Percentiles rank a stretch among this genome's conserved stretches.
phyloP scores from a whole-genome alignment of 2,113 vertebrate genomes.

The Chaetodon auriga region DNA sequence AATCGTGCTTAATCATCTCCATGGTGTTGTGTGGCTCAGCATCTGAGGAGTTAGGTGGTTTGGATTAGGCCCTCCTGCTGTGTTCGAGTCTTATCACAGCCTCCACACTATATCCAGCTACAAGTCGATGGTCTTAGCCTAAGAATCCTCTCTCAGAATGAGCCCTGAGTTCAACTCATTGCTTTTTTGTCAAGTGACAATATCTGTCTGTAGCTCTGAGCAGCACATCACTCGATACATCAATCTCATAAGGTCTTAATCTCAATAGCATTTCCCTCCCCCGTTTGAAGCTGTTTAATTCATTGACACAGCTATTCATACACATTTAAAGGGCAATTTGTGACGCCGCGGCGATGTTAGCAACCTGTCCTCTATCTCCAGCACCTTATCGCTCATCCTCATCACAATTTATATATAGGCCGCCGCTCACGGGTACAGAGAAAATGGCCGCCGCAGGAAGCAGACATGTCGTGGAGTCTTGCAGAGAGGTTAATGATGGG shows the following conservation, averaged over 20 bases:
- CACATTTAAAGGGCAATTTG: slow-evolving; percentile 39
- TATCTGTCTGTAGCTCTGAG: slow-evolving; percentile 57
- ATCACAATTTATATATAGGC: slow-evolving; percentile 57
- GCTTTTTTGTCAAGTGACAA: slow-evolving; percentile 64
- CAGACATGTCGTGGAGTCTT: slow-evolving; percentile 64
- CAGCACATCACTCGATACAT: slow-evolving; percentile 47
- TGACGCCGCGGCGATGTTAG: not conserved
- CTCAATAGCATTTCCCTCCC: slow-evolving; percentile 18
- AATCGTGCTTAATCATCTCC: slow-evolving; percentile 81
- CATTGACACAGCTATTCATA: slow-evolving; percentile 22
- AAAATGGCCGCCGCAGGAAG: slow-evolving; percentile 72
- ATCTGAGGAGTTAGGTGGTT: slow-evolving; percentile 78
- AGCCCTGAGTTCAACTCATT: slow-evolving; percentile 60
- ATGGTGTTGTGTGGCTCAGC: slow-evolving; percentile 77
- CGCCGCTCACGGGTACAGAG: slow-evolving; percentile 30
- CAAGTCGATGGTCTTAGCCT: slow-evolving; percentile 72
- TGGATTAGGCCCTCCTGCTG: slow-evolving; percentile 81
- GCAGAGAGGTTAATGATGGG: slow-evolving; percentile 79
- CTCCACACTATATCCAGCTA: slow-evolving; percentile 72
- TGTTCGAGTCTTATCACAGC: slow-evolving; percentile 77
- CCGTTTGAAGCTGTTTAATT: slow-evolving; percentile 42
- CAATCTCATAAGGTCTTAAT: slow-evolving; percentile 39
- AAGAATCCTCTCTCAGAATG: slow-evolving; percentile 45
- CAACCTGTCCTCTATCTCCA: slow-evolving; percentile 35
- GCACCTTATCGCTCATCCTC: slow-evolving; percentile 36